Evolutionary conservation across 2,113 vertebrate genomes (phyloP).

Genomic region (Natator depressus): DNA sequence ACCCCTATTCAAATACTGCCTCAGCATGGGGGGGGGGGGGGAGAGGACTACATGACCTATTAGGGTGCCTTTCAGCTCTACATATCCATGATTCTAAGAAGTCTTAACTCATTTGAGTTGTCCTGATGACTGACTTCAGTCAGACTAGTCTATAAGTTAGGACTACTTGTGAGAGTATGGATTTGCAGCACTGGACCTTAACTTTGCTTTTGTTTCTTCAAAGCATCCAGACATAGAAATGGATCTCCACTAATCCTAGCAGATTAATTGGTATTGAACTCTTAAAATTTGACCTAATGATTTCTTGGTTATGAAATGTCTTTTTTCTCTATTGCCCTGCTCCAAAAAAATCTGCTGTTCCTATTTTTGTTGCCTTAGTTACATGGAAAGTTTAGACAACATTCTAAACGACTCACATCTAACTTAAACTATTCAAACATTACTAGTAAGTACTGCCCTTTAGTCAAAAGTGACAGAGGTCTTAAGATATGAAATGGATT

Average conservation of each 20-base stretch:
- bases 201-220: neutral
- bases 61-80: neutral
- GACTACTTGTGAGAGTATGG: neutral
- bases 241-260: neutral
- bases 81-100: neutral
- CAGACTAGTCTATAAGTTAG: neutral
- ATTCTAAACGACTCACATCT: neutral
- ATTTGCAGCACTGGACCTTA: neutral
- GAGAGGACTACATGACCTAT: neutral
- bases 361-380: neutral
- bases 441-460: neutral
- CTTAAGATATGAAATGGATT: neutral
- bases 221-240: neutral
- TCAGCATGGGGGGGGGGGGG: neutral
- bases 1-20: accelerated
- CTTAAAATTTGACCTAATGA: neutral
- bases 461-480: neutral
- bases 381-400: neutral
- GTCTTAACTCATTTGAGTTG: neutral
- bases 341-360: neutral
- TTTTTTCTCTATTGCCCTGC: neutral
- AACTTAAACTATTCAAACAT: neutral
- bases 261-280: neutral
- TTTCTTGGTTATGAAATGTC: neutral
- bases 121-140: neutral